Conservation (phyloP, 2,113 vertebrate species). For the Strix aluco region DNA sequence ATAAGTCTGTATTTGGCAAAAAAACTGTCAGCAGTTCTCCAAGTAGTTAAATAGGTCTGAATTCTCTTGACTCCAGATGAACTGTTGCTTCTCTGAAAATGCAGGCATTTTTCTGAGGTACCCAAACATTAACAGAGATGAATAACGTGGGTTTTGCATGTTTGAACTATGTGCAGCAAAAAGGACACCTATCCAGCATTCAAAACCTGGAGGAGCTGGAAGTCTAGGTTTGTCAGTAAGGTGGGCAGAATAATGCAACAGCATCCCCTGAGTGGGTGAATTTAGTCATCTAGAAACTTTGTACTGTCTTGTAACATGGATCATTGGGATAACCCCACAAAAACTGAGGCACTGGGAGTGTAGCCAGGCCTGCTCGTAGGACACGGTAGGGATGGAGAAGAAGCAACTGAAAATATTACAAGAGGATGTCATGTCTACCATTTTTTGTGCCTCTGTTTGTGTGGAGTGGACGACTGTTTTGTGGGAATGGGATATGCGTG, state of each 20-base stretch:
- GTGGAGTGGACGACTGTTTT: neutral
- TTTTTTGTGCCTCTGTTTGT: neutral
- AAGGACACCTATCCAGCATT: neutral
- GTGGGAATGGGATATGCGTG: neutral
- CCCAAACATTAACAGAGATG: neutral
- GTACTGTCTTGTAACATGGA: neutral
- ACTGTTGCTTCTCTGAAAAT: neutral
- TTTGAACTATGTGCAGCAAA: neutral
- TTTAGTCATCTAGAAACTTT: neutral
- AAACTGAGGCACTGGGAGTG: neutral
- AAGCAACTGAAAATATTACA: neutral
- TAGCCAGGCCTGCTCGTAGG: neutral
- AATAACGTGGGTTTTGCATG: neutral
- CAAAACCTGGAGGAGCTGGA: neutral
- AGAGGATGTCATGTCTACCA: rapidly evolving
- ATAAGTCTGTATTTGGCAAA: neutral
- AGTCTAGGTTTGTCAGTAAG: neutral
- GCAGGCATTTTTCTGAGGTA: neutral
- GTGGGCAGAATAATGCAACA: neutral
- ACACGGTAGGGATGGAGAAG: neutral
- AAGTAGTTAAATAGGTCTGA: neutral
- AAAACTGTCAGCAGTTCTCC: neutral
- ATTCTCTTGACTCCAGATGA: neutral
- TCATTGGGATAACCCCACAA: neutral
- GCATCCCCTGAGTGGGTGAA: neutral